Base-by-base conservation (phyloP, 1,140 invertebrate species). In the Drosophila tropicalis region DNA sequence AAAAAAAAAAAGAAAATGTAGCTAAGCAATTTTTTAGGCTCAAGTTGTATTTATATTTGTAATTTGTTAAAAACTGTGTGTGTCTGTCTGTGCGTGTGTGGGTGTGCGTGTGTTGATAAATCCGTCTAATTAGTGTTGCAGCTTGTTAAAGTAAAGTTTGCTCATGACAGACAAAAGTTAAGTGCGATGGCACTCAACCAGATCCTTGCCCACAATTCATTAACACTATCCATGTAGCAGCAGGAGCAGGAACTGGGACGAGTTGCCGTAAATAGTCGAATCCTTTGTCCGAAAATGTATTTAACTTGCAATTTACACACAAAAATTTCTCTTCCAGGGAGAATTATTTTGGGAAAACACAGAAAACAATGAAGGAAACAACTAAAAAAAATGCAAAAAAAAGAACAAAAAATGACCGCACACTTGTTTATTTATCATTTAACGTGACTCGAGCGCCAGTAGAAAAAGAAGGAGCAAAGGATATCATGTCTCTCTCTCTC, bases 341-440 rank as follows among this genome's bases (percentile, higher is more conserved):
- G 44, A 47, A 47, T 12, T 10, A 47, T 47, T 47, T 47, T 47
- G 6, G 3, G 3, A 47, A 47, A 47, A 17, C 15, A 41, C 15
- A 57, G 6, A 40, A 12, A 3, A 5, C 15, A 9, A 44, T 10
- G 22, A 25, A 25, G 22, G 22, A 17, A 10, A 47, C 17, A 10
- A n/a, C 19, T 17, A 51, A 51, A 9, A 51, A 22, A 51, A 10
- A 51, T 39, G 44, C 3, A 5, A 51, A 51, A 76, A 41, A 65
- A 47, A 39, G n/a, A 57, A 57, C 47, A 54, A 60, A 44, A 86
- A 63, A 69, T 76, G 76, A 57, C 68, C 66, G 67, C 67, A 76
- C 72, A 83, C 83, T 83, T 86, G 82, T 83, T 87, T 87, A 79
- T 86, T 83, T 87, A 83, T 87, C 76, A 87, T 87, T 83, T 87